A percentile compares a stretch with the other conserved stretches of the same genome.
These are phyloP conservation scores for Trichogramma evanescens DNA, from an alignment of 2,888 invertebrate genomes.

Conservation along the genomic window DNA sequence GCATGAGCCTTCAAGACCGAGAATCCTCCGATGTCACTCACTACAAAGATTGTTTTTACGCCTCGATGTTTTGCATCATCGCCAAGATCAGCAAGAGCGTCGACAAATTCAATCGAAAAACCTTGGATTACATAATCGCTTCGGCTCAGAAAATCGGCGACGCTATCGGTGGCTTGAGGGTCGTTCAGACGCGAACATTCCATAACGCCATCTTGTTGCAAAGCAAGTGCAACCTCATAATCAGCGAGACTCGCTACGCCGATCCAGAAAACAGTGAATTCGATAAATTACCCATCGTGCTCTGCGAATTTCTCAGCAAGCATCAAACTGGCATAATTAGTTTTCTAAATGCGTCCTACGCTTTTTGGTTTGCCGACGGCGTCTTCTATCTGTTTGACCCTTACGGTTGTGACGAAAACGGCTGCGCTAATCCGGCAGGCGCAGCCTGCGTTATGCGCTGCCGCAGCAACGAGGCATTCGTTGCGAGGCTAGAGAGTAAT, in stretches of 20 bases:
- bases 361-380: conserved; percentile 33
- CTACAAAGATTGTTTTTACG: conserved; percentile 37
- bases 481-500: conserved; percentile 30
- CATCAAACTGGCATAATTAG: conserved; percentile 37
- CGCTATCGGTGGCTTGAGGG: conserved; percentile 31
- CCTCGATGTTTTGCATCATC: conserved; percentile 37
- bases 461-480: conserved; percentile 25
- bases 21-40: conserved; percentile 24
- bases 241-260: conserved; percentile 33
- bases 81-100: conserved; percentile 32
- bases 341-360: conserved; percentile 34
- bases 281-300: conserved; percentile 25
- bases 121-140: conserved; percentile 34
- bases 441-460: conserved; percentile 33
- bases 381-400: conserved; percentile 39
- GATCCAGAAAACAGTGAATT: conserved; percentile 32
- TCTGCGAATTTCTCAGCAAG: conserved; percentile 28
- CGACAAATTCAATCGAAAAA: conserved; percentile 26
- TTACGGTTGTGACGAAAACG: conserved; percentile 37
- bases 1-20: conserved; percentile 26
- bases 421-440: conserved; percentile 26
- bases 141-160: conserved; percentile 31
- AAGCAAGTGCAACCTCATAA: conserved; percentile 31
- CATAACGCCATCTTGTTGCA: conserved; percentile 33
- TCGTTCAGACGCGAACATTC: conserved; percentile 33